These are phyloP conservation scores for Cartodere bifasciata DNA, from an alignment of 2,888 invertebrate species.

Conservation along the genomic window DNA sequence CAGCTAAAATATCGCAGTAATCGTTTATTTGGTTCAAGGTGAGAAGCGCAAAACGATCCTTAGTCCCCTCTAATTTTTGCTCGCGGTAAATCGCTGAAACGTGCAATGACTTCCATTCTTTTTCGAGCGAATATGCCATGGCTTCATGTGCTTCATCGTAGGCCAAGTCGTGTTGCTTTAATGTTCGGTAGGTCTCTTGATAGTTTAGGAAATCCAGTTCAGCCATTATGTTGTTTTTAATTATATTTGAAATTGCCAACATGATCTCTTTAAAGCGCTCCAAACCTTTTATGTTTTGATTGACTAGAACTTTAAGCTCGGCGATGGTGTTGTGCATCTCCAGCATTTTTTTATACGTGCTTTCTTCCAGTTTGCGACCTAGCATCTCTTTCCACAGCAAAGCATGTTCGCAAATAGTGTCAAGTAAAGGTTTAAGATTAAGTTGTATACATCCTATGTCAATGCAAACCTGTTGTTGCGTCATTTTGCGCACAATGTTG, in stretches of 20 bases:
- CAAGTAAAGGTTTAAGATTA: conserved; percentile 58
- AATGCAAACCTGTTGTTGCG: conserved; percentile 41
- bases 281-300: conserved; percentile 63
- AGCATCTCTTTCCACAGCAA: conserved; percentile 66
- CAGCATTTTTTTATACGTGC: conserved; percentile 55
- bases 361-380: conserved; percentile 53
- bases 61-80: conserved; percentile 63
- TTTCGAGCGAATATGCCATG: conserved; percentile 47
- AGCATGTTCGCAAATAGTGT: conserved; percentile 59
- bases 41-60: conserved; percentile 72
- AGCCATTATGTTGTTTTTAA: conserved; percentile 60
- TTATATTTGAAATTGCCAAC: conserved; percentile 66
- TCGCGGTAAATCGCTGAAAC: conserved; percentile 56
- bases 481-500: conserved; percentile 46
- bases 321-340: conserved; percentile 57
- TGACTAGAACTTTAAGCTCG: conserved; percentile 46
- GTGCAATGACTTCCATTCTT: conserved; percentile 57
- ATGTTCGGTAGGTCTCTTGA: conserved; percentile 65
- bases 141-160: conserved; percentile 41
- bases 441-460: conserved; percentile 61
- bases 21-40: conserved; percentile 62
- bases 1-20: conserved; percentile 47
- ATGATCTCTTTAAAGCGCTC: conserved; percentile 76
- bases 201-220: conserved; percentile 63
- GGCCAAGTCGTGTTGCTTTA: conserved; percentile 56